A percentile compares a stretch with the other conserved stretches of the same genome.
phyloP scores from a whole-genome alignment of 2,888 invertebrate genomes.

The Rotaria macrura region DNA sequence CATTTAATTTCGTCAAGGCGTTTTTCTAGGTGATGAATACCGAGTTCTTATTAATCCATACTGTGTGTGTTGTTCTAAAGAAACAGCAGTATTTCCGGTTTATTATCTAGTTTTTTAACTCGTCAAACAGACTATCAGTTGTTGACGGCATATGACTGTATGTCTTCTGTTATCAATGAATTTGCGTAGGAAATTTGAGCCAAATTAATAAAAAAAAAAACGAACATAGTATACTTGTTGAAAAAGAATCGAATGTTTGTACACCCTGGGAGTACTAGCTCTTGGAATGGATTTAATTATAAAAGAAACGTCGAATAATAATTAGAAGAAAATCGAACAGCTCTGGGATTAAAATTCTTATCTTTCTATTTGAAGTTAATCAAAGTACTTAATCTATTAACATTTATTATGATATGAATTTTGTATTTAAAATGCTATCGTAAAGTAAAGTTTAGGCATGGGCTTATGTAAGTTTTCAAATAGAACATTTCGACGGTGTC shows the following conservation, averaged over 20 bases:
- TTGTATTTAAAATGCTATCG: too few species aligned
- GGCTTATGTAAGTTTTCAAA: too few species aligned
- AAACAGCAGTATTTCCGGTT: background rate
- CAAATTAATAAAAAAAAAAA: background rate
- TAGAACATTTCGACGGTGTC: too few species aligned
- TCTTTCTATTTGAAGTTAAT: too few species aligned
- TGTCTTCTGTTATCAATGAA: background rate
- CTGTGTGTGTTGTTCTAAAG: background rate
- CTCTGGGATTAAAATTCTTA: too few species aligned
- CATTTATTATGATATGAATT: too few species aligned
- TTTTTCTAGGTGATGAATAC: background rate
- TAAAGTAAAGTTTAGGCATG: too few species aligned
- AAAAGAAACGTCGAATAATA: too few species aligned
- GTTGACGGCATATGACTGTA: background rate
- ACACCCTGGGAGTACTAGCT: background rate
- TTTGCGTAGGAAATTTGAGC: background rate
- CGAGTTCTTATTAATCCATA: background rate
- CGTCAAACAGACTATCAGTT: background rate
- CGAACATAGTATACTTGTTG: background rate
- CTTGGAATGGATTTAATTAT: too few species aligned
- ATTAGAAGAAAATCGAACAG: too few species aligned
- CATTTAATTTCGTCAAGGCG: background rate
- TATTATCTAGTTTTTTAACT: background rate
- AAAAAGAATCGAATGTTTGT: background rate
- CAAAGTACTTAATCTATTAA: too few species aligned